phyloP scores from a whole-genome alignment of 53 echinoderm and acorn worm species.

The Echinarachnius parma region DNA sequence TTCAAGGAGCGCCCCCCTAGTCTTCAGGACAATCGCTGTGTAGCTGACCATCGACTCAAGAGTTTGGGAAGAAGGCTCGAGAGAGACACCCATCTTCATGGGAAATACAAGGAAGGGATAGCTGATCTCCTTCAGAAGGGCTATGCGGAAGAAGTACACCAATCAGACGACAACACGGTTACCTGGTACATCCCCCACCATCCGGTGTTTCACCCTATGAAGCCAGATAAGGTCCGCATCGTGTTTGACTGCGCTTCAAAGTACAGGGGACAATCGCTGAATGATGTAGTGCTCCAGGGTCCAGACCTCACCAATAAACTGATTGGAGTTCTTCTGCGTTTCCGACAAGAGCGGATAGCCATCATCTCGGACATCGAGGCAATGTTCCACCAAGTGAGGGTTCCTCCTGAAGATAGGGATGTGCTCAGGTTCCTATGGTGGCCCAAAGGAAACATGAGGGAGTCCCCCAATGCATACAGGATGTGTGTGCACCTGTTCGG shows the following conservation, averaged over 20 bases:
- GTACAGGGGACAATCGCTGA: constrained; percentile 43
- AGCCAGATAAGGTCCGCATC: constrained; percentile 37
- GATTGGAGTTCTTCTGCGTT: constrained; percentile 52
- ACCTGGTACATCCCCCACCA: constrained; percentile 78
- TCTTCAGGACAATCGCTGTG: too few species aligned
- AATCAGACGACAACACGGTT: constrained; percentile 13
- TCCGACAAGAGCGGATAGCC: constrained; percentile 45
- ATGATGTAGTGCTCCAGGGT: constrained; percentile 64
- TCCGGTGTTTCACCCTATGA: constrained; percentile 34
- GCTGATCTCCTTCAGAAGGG: constrained; percentile 7
- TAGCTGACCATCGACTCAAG: constrained; percentile 40
- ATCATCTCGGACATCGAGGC: constrained; percentile 54
- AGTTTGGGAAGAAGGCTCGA: constrained; percentile 18
- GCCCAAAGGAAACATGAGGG: constrained; percentile 42
- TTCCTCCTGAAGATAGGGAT: constrained; percentile 40
- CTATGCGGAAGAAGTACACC: constrained; percentile 34
- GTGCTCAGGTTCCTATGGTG: constrained; percentile 60
- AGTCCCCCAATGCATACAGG: constrained; percentile 24
- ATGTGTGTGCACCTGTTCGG: constrained; percentile 60
- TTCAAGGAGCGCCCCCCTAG: too few species aligned
- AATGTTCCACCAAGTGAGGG: constrained; percentile 52
- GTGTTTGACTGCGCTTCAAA: constrained; percentile 44
- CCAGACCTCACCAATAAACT: constrained; percentile 63
- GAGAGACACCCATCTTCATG: constrained; percentile 11
- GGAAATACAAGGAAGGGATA: constrained; percentile 3